These are phyloP conservation scores for Eidolon dupreanum DNA, from an alignment of 2,797 vertebrate species.

Conservation along the genomic window DNA sequence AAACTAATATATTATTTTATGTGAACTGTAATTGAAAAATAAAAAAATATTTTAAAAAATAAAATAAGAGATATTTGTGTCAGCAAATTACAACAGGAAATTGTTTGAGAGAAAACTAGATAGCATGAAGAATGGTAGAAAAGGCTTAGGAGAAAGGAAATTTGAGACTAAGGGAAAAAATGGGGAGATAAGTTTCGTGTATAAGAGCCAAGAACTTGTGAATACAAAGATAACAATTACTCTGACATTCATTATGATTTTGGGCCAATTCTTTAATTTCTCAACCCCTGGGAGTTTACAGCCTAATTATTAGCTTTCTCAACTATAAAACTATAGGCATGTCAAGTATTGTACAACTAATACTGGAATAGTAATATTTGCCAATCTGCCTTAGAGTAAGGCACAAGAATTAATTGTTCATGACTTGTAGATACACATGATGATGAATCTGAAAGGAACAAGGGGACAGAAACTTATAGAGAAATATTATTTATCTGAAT, in stretches of 20 bases:
- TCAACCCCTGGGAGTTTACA: conserved; percentile 41
- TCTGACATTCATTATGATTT: conserved; percentile 60
- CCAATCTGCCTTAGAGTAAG: neutral
- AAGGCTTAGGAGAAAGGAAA: neutral
- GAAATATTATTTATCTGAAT: neutral
- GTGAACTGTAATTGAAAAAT: too few species aligned
- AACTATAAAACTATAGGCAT: conserved; percentile 28
- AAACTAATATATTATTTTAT: too few species aligned
- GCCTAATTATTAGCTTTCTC: conserved; percentile 63
- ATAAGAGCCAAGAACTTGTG: conserved; percentile 26
- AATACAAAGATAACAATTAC: conserved; percentile 60
- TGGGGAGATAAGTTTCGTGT: neutral
- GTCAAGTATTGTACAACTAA: conserved; percentile 35
- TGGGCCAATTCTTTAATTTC: conserved; percentile 61
- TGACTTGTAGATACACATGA: neutral
- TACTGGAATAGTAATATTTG: conserved; percentile 38
- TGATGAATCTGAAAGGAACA: neutral
- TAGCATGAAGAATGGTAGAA: neutral
- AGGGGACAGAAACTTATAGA: neutral
- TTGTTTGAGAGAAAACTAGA: conserved; percentile 2
- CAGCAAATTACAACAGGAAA: neutral
- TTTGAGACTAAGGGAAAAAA: neutral
- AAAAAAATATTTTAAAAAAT: neutral
- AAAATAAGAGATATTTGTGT: conserved; percentile 34
- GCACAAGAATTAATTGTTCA: neutral